Evolutionary conservation across 2,113 vertebrate genomes (phyloP), one percentile per base, ranked within the genome.

Genomic region (Calyptommatus sinebrachiatus): DNA sequence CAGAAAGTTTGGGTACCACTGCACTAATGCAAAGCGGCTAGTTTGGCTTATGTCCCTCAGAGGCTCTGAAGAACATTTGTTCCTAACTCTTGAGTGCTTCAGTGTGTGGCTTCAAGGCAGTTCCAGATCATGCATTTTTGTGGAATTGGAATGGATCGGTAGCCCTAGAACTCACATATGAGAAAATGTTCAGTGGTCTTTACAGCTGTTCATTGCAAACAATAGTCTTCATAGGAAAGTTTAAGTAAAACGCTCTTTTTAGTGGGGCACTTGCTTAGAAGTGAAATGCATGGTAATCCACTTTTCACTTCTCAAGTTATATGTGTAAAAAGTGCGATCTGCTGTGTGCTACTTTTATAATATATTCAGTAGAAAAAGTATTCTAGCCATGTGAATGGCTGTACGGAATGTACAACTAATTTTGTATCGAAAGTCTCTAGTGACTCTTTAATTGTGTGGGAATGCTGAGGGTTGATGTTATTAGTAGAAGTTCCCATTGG

Each of bases 391-490:
- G 8, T 80, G 80, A 84, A 90, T 84, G 87, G 66, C 81, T 70
- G 5, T 80, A 50, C 80, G 46, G 5, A 79, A 50, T 81, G 46
- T 84, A 70, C 82, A 87, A 74, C 62, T 67, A 82, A 86, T 18
- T 79, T 70, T 71, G 31, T 46, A 11, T 77, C 68, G 79, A 22
- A 77, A 62, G n/a, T 83, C 60, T 81, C 48, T 73, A 70, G 67
- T 83, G 79, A 76, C 70, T 81, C 83, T 61, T 88, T 87, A 78
- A 74, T 86, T 84, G 53, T 81, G 72, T 85, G 86, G 71, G 79
- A 90, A 62, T 85, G 69, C 29, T 71, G 77, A 71, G 65, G 67
- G 66, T 29, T 80, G 60, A 76, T 86, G 73, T 78, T 57, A 70
- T 80, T 68, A 60, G 41, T 0, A 0, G 85, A 67, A 18, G 57